Base-by-base conservation (phyloP, 2,797 vertebrate species). In the Tokudaia tokunoshimensis region DNA sequence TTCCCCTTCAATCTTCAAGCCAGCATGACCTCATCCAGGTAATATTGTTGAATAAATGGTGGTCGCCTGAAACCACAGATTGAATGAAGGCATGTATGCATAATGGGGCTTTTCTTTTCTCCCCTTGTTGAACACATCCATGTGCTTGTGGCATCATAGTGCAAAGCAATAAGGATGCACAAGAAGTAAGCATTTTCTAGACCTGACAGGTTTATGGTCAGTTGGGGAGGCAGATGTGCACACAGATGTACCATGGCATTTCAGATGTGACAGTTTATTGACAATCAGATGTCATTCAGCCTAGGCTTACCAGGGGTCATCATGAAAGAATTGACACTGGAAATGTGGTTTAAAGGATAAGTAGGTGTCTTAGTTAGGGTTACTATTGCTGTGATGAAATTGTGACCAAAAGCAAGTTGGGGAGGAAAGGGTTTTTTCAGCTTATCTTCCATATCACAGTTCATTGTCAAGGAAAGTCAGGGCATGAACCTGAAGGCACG, bases 21-120 rank as follows among this genome's bases (percentile, higher is more conserved):
- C 74, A 92, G 2, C 65, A 34, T 78, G 63, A 92, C 55, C 72
- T 94, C 55, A 19, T 72, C 31, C 41, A 63, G 15, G 24, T 86
- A 85, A 34, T 79, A 82, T n/a, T 95, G 31, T 81, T 89, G 37
- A 90, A 83, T 92, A 67, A 88, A 55, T n/a, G 91, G 4, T 89
- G 63, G 76, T 41, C 5, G 2, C 72, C 41, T 79, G 59, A 89
- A 67, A n/a, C 55, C 31, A 70, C 8, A 31, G 63, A 78, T 20
- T 96, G 83, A 91, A 26, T 63, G 50, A 79, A 93, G n/a, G 72
- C n/a, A 4, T 86, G 24, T 44, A 3, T 55, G 52, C n/a, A 7
- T 44, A 9, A 37, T 59, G n/a, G 22, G 75, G 37, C 57, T 84
- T 94, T 15, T 26, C 29, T 24, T 41, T 57, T 31, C n/a, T 75